Evolutionary conservation across 2,797 vertebrate species (phyloP).

Genomic region (Lepilemur septentrionalis): DNA sequence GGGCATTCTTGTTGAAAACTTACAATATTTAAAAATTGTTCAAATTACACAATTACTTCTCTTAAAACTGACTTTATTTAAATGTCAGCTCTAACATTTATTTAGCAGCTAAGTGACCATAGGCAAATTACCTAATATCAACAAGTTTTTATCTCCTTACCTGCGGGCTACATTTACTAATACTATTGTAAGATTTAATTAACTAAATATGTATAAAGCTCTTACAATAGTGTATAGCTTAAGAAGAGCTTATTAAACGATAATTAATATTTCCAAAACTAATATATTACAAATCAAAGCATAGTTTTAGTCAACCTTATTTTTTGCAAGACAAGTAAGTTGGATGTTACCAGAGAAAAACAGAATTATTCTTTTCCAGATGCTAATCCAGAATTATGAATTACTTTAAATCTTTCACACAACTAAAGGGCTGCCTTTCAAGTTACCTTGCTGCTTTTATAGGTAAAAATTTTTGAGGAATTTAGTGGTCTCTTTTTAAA

Average conservation of each 20-base stretch:
- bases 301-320: background rate
- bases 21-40: background rate
- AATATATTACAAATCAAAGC: background rate
- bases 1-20: background rate
- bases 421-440: background rate
- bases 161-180: background rate
- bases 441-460: background rate
- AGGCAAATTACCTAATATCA: background rate
- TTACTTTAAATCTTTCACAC: background rate
- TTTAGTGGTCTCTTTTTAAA: background rate
- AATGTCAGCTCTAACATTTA: background rate
- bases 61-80: background rate
- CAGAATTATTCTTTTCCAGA: background rate
- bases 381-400: background rate
- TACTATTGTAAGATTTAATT: background rate
- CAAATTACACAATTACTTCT: background rate
- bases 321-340: background rate
- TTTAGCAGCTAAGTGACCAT: background rate
- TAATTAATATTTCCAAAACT: background rate
- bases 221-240: background rate
- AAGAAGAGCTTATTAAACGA: background rate
- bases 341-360: background rate
- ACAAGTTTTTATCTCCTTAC: background rate
- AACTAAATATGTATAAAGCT: background rate
- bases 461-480: slow-evolving; percentile 17